Evolutionary conservation across 2,888 invertebrate species (phyloP).

Genomic region (Perdita meconis): DNA sequence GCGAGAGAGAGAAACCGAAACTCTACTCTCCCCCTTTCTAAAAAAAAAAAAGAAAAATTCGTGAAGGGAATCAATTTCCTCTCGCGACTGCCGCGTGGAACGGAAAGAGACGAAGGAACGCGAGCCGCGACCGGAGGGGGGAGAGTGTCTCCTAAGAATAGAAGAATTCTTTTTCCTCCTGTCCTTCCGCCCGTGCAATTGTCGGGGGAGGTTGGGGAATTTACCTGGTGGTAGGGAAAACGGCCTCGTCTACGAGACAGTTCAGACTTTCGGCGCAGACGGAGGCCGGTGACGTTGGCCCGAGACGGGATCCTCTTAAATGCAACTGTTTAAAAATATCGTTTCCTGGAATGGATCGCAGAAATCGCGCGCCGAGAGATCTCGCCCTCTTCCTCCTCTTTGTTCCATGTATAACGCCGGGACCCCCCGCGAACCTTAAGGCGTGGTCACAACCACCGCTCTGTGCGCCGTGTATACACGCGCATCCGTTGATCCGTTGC

Average conservation of each 20-base stretch:
- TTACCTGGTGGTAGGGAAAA: conserved; percentile 6
- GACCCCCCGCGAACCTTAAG: conserved; percentile 70
- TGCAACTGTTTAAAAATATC: conserved; percentile 56
- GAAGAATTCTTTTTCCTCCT: conserved; percentile 67
- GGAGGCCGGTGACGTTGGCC: conserved; percentile 16
- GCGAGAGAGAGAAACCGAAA: neutral
- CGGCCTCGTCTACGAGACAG: neutral
- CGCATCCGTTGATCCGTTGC: conserved; percentile 25
- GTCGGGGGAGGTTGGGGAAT: conserved; percentile 32
- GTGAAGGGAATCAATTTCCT: conserved; percentile 44
- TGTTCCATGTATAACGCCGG: conserved; percentile 63
- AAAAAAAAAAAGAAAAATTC: conserved; percentile 15
- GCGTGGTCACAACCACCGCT: conserved; percentile 58
- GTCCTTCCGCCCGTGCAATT: conserved; percentile 56
- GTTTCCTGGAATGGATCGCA: conserved; percentile 54
- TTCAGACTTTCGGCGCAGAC: conserved; percentile 11
- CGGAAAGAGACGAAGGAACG: conserved; percentile 29
- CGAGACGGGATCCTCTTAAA: conserved; percentile 9
- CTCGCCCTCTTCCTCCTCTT: conserved; percentile 56
- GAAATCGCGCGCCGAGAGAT: conserved; percentile 50
- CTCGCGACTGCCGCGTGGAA: conserved; percentile 3
- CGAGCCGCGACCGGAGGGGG: neutral
- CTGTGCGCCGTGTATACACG: conserved; percentile 24
- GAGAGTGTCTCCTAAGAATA: conserved; percentile 73
- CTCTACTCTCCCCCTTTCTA: no score